Base-by-base conservation (phyloP, 2,113 vertebrate genomes). In the Barnardius zonarius region DNA sequence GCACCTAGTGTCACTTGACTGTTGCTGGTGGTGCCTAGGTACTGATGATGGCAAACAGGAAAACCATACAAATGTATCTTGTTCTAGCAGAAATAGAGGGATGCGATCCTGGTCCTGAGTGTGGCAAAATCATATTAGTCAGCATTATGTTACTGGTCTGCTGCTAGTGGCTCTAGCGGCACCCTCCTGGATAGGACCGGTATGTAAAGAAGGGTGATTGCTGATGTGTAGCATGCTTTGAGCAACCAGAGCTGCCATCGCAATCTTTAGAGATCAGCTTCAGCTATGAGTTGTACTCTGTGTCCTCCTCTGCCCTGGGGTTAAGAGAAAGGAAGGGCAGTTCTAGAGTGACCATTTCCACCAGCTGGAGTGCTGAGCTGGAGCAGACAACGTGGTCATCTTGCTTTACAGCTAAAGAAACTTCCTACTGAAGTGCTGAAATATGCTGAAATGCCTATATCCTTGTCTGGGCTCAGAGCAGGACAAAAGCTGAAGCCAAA, bases 1-100 rank as follows among this genome's bases (percentile, higher is more conserved):
- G 28, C 17, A 54, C 24, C 11, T 88, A 59, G 37, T 0, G 0
- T 54, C 61, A 43, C 11, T 62, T 9, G 8, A 0, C 15, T 33
- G n/a, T 13, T 73, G 13, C 39, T 64, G 70, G 17, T 54, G 25
- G 6, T 61, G 16, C 17, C 78, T 44, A 16, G 14, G 7, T 39
- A 31, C n/a, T 78, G 59, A 41, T 43, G 27, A 7, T 22, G 17
- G 25, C 28, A 67, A 87, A 24, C 6, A 23, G 69, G 41, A 63
- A 73, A 66, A 39, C 12, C 28, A 30, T 22, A 7, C 12, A 52
- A 52, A 69, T 11, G 7, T 81, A 0, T 59, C 10, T 44, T 48
- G 33, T 27, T 5, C 8, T 48, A 48, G n/a, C 27, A 77, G 59
- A 68, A 77, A 74, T n/a, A 27, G 31, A 75, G n/a, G 41, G 37